Percentiles rank a stretch among this genome's conserved stretches.
These are phyloP conservation scores for Brachyrhaphis roseni DNA, from an alignment of 2,797 vertebrate genomes.

Conservation along the genomic window DNA sequence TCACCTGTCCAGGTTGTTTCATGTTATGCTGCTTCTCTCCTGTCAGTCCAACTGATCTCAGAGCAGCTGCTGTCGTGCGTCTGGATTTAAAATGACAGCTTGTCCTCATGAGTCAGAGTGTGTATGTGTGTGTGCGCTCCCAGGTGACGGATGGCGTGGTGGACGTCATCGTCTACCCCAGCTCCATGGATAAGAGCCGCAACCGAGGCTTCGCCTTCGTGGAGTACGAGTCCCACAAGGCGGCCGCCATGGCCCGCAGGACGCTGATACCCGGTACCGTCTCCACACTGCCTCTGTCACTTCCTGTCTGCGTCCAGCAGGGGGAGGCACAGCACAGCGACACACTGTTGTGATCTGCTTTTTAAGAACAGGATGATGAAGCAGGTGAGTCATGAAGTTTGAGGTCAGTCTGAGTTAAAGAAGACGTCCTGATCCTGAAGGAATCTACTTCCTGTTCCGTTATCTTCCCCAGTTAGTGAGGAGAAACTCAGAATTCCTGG, in stretches of 20 bases:
- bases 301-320: slow-evolving; percentile 44
- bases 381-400: not conserved
- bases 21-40: not conserved
- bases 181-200: slow-evolving; percentile 83
- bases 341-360: not conserved
- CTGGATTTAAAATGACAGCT: not conserved
- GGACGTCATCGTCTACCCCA: slow-evolving; percentile 93
- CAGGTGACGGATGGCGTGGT: slow-evolving; percentile 92
- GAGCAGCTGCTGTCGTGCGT: not conserved
- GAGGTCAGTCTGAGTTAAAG: not conserved
- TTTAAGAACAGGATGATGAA: not conserved
- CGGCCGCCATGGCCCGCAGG: slow-evolving; percentile 92
- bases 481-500: not conserved
- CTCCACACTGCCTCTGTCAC: not conserved
- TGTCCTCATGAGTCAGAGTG: not conserved
- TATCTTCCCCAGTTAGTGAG: not conserved
- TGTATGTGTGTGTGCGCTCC: not conserved
- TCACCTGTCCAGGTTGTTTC: not conserved
- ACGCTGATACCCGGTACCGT: slow-evolving; percentile 88
- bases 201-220: slow-evolving; percentile 96
- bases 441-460: not conserved
- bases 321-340: slow-evolving; percentile 22
- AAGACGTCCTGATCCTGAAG: not conserved
- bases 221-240: slow-evolving; percentile 94
- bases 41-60: not conserved